phyloP scores from a whole-genome alignment of 1,140 invertebrate species.

The Hyposmocoma kahamanoa region DNA sequence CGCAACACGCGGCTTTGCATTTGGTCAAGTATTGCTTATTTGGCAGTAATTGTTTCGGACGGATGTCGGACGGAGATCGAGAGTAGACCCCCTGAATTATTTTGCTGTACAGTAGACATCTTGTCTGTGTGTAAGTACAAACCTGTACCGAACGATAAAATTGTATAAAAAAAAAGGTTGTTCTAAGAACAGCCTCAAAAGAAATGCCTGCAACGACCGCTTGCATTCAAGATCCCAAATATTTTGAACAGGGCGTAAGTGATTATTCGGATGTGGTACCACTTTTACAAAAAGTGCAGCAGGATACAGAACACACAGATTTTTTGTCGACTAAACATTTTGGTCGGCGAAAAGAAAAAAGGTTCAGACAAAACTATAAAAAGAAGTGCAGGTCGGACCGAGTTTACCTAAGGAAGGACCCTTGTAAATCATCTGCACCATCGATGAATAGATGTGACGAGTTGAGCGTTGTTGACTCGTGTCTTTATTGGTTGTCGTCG shows the following conservation, averaged over 20 bases:
- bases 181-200: slow-evolving; percentile 57
- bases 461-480: slow-evolving; percentile 60
- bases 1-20: no score
- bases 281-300: slow-evolving; percentile 64
- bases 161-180: slow-evolving; percentile 22
- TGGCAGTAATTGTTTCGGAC: no score
- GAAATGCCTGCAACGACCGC: slow-evolving; percentile 38
- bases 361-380: slow-evolving; percentile 63
- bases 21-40: no score
- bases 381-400: slow-evolving; percentile 60
- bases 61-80: no score
- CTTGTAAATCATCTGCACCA: slow-evolving; percentile 70
- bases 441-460: slow-evolving; percentile 55
- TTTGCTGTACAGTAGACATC: slow-evolving; percentile 10
- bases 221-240: slow-evolving; percentile 64
- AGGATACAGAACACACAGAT: slow-evolving; percentile 61
- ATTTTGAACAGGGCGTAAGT: slow-evolving; percentile 67
- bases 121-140: slow-evolving; percentile 11
- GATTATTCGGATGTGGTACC: slow-evolving; percentile 71
- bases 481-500: slow-evolving; percentile 63
- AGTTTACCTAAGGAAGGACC: slow-evolving; percentile 71
- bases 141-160: slow-evolving; percentile 17
- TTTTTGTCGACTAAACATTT: slow-evolving; percentile 61
- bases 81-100: no score
- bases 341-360: slow-evolving; percentile 62